Evolutionary conservation across 30 jellyfish, hydroid and myxozoan species (phyloP), one percentile per base, ranked within the genome.

Genomic region (Morbakka virulenta): DNA sequence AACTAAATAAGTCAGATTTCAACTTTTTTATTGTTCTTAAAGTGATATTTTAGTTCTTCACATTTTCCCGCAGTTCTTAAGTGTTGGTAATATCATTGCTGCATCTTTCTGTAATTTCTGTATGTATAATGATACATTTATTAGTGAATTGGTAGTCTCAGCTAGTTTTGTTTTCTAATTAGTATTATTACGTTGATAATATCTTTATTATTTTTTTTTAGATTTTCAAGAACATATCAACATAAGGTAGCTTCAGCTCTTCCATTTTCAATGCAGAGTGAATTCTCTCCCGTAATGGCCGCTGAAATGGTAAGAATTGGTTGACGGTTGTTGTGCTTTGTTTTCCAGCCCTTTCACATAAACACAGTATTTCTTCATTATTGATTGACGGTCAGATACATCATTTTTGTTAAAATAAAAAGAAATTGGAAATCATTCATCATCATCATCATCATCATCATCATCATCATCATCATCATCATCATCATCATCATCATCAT

Each of bases 261-360:
- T n/a, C 97, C 97, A 1, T 89, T 69, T 64, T 95, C 97, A 9
- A 89, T 89, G 97, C 97, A 89, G 64, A 85, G 97, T 76, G 97
- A 89, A 82, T 89, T 89, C 62, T 89, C 97, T 30, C 76, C 93
- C 17, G 91, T 76, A 17, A 32, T 89, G 70, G 97, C 97, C 0
- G 76, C 94, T 2, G 94, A 89, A 83, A 89, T 89, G 97, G 97
- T 89, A 52, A 20, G 83, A n/a, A 61, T 27, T 47, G 61, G 23
- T 6, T 57, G 12, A 57, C 27, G 28, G 17, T 57, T 22, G 6
- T 11, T 23, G 6, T 57, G 6, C 23, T 9, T 47, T 47, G 61
- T 9, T n/a, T n/a, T 9, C n/a, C 14, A 47, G n/a, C 14, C 61
- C n/a, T 47, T 47, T 47, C n/a, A 47, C n/a, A 20, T 47, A 20